Base-by-base conservation (phyloP, 2,888 invertebrate genomes). In the Tridacna gigas region DNA sequence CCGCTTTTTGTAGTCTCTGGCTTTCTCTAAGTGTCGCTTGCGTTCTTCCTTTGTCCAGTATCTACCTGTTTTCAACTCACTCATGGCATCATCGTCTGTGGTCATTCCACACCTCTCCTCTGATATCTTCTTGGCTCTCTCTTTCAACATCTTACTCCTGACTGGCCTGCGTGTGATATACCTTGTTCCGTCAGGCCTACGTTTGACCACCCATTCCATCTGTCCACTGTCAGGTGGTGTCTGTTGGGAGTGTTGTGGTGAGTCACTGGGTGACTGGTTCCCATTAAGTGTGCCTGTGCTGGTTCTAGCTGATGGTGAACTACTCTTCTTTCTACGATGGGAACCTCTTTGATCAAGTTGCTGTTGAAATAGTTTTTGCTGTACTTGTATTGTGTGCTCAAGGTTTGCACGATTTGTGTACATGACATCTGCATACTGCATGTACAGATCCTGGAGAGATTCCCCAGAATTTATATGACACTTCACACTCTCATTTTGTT, bases 11-110 rank as follows among this genome's bases (percentile, higher is more conserved):
- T 97, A 95, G 92, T 97, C 97, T 71, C 96, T 95, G 0, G 97
- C 96, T 77, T 96, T 96, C 92, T 97, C 97, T 90, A 97, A 94
- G 90, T 97, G 97, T 66, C 96, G 95, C 91, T 97, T 97, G 3
- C 97, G 96, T 88, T 97, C 97, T 89, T 97, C 97, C 93, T 96
- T 96, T 5, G 96, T 96, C 97, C 97, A 97, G 93, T 97, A 97
- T 48, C 97, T 96, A 11, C 97, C 97, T 25, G 95, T 91, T 95
- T 97, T 97, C 84, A 97, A 95, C 93, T 97, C 97, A 20, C 97
- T 97, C 94, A 96, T 96, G 26, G 97, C 97, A 90, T 97, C 97
- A 90, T 97, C 97, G 93, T 97, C 97, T 0, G 97, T 97, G 0
- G 97, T 96, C 78, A 96, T 95, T 0, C 96, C 96, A 69, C 96